phyloP scores from a whole-genome alignment of 2,888 invertebrate genomes.

The Cyclophora albipunctata region DNA sequence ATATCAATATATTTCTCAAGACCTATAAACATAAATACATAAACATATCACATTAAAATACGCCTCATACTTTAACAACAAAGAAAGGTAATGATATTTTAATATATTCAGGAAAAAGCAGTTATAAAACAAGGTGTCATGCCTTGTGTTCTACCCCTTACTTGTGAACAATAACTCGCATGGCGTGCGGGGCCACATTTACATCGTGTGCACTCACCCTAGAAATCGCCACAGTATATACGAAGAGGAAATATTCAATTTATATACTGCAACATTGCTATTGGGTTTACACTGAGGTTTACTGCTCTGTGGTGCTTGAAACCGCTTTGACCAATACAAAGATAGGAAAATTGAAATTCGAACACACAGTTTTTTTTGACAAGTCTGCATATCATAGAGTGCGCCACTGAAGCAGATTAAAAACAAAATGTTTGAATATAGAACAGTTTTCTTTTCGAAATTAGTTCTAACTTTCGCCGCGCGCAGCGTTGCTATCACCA shows the following conservation, averaged over 20 bases:
- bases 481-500: no score
- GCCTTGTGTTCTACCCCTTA: slow-evolving; percentile 17
- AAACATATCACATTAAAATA: background rate
- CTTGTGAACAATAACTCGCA: slow-evolving; percentile 12
- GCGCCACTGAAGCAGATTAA: no score
- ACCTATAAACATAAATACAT: no score
- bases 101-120: slow-evolving; percentile 20
- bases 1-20: no score
- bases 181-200: slow-evolving; percentile 36
- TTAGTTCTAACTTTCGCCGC: no score
- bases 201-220: slow-evolving; percentile 23
- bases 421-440: no score
- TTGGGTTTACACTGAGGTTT: slow-evolving; percentile 14
- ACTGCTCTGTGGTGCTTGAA: slow-evolving; percentile 6
- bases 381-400: no score
- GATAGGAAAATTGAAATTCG: background rate
- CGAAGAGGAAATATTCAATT: slow-evolving; percentile 24
- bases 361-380: no score
- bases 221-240: slow-evolving; percentile 20
- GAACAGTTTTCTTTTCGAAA: no score
- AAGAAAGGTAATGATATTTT: slow-evolving; percentile 12
- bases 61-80: slow-evolving; percentile 8
- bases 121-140: slow-evolving; percentile 27
- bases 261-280: slow-evolving; percentile 19
- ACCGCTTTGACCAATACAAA: background rate